Evolutionary conservation across 1,140 invertebrate genomes (phyloP).

Genomic region (Drosophila orosa): DNA sequence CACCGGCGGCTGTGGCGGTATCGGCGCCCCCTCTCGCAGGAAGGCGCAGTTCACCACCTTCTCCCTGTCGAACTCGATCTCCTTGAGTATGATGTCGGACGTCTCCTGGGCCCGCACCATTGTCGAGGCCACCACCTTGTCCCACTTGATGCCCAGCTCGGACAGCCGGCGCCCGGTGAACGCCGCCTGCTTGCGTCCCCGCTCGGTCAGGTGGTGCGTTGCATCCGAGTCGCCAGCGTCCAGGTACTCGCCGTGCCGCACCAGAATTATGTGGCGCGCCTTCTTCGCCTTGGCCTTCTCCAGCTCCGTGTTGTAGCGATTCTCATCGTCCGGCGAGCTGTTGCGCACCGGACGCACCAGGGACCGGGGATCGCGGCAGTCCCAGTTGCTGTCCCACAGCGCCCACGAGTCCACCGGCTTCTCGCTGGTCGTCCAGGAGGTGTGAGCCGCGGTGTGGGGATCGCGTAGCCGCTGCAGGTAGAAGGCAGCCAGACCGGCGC

Average conservation of each 20-base stretch:
- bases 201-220: constrained; percentile 91
- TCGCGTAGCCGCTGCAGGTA: constrained; percentile 65
- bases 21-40: constrained; percentile 97
- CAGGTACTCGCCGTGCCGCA: constrained; percentile 98
- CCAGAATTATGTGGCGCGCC: constrained; percentile 93
- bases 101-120: constrained; percentile 98
- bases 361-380: constrained; percentile 91
- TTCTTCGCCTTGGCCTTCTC: constrained; percentile 89
- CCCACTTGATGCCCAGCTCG: constrained; percentile 91
- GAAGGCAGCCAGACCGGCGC: constrained; percentile 69
- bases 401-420: constrained; percentile 85
- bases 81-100: constrained; percentile 90
- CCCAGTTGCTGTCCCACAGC: constrained; percentile 95
- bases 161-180: constrained; percentile 91
- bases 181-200: constrained; percentile 93
- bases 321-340: constrained; percentile 86
- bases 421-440: constrained; percentile 88
- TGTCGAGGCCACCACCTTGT: constrained; percentile 92
- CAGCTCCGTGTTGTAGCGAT: constrained; percentile 87
- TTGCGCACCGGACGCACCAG: constrained; percentile 87
- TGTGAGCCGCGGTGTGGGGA: constrained; percentile 49
- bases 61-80: constrained; percentile 82
- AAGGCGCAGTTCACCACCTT: constrained; percentile 89
- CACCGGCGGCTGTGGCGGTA: constrained; percentile 96
- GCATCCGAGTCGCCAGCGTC: constrained; percentile 89